Percentiles rank a stretch among this genome's conserved stretches.
Evolutionary conservation across 1,140 invertebrate genomes (phyloP).

Genomic region (Drosophila pseudoobscura): DNA sequence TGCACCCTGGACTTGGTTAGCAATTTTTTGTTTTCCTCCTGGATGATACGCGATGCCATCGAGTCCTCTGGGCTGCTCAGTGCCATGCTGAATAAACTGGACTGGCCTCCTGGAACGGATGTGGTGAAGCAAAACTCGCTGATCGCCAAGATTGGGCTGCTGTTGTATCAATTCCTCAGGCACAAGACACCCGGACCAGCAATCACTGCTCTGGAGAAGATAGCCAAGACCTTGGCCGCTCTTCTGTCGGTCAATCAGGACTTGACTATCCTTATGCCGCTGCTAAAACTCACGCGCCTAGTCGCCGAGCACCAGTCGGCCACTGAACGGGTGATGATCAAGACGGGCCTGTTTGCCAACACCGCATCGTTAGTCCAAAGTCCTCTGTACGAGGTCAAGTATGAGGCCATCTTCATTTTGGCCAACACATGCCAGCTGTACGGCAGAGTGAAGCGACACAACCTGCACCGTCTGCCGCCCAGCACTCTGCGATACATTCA

Average conservation of each 20-base stretch:
- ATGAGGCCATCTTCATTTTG: slow-evolving; percentile 37
- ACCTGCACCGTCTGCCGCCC: slow-evolving; percentile 18
- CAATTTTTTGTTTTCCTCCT: slow-evolving; percentile 35
- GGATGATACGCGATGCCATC: slow-evolving; percentile 40
- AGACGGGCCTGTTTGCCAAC: slow-evolving; percentile 5
- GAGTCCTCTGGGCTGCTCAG: slow-evolving; percentile 27
- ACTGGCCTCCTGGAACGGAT: no score
- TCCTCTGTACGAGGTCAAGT: slow-evolving; percentile 33
- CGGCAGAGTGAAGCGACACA: background rate
- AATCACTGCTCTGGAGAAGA: slow-evolving; percentile 4
- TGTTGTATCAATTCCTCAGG: slow-evolving; percentile 43
- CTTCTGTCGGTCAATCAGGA: slow-evolving; percentile 19
- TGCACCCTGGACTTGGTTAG: slow-evolving; percentile 28
- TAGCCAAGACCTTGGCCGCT: slow-evolving; percentile 7
- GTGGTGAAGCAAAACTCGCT: background rate
- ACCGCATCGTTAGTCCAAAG: slow-evolving; percentile 25
- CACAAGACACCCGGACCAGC: slow-evolving; percentile 32
- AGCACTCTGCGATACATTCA: slow-evolving; percentile 31
- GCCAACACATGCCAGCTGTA: slow-evolving; percentile 34
- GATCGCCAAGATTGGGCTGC: slow-evolving; percentile 27
- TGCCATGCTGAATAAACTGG: slow-evolving; percentile 18
- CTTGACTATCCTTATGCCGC: slow-evolving; percentile 17
- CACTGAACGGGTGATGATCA: slow-evolving; percentile 19
- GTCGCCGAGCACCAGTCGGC: slow-evolving; percentile 46
- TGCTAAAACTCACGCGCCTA: slow-evolving; percentile 34